phyloP scores from a whole-genome alignment of 2,888 invertebrate species.

The Cosmorhoe ocellata region DNA sequence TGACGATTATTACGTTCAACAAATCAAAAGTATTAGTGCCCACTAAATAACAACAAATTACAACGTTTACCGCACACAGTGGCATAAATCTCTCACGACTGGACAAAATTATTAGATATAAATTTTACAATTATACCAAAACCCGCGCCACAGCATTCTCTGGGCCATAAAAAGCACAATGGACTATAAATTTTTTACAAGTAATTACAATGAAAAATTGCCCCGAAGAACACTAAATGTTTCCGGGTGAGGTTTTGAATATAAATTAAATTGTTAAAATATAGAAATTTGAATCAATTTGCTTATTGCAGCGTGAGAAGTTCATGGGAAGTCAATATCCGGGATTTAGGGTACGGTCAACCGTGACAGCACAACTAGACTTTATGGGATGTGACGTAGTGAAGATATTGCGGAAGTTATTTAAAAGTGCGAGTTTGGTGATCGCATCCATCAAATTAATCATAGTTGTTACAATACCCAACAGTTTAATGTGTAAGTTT shows the following conservation, averaged over 20 bases:
- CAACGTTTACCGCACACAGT: constrained; percentile 41
- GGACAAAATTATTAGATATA: constrained; percentile 63
- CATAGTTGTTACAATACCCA: no score
- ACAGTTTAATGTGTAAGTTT: no score
- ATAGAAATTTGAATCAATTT: constrained; percentile 50
- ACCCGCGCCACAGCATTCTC: constrained; percentile 36
- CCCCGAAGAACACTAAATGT: constrained; percentile 56
- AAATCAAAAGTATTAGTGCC: constrained; percentile 22
- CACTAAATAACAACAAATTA: constrained; percentile 42
- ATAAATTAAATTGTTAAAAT: constrained; percentile 57
- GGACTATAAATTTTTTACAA: constrained; percentile 72
- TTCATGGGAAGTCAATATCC: constrained; percentile 28
- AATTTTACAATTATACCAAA: constrained; percentile 61
- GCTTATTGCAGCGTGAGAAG: constrained; percentile 42
- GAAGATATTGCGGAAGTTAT: background rate
- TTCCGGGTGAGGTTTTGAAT: constrained; percentile 59
- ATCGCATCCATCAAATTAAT: no score
- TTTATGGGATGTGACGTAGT: background rate
- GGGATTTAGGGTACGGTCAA: constrained; percentile 14
- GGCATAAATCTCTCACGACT: constrained; percentile 45
- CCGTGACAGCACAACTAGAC: background rate
- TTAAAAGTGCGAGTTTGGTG: no score
- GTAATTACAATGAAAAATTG: constrained; percentile 75
- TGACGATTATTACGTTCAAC: constrained; percentile 10
- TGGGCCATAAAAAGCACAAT: constrained; percentile 67